Evolutionary conservation across 2,888 invertebrate species (phyloP).

Genomic region (Camponotus fellah): DNA sequence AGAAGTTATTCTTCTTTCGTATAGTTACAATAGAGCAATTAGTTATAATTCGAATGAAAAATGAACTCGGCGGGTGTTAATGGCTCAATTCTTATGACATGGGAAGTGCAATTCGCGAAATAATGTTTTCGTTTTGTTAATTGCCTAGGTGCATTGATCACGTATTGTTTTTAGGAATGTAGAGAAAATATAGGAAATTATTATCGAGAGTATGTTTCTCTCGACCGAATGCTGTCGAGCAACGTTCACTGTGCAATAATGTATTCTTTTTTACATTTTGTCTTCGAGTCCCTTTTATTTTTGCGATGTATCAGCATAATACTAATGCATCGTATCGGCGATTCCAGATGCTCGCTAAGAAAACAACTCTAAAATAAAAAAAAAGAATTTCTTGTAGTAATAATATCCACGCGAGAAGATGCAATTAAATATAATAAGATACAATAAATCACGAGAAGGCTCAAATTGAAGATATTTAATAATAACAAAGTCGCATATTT

Average conservation of each 20-base stretch:
- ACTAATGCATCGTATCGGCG: conserved; percentile 11
- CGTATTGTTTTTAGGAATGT: conserved; percentile 8
- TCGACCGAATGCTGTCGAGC: conserved; percentile 30
- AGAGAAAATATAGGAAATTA: conserved; percentile 18
- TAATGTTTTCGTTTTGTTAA: conserved; percentile 27
- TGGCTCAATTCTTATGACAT: conserved; percentile 66
- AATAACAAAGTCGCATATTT: not conserved
- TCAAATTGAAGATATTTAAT: conserved; percentile 18
- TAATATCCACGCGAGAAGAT: not conserved
- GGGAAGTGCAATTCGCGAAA: conserved; percentile 81
- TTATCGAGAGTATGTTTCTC: not conserved
- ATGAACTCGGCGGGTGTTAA: not conserved
- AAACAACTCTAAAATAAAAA: not conserved
- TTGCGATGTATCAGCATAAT: not conserved
- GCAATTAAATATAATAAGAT: conserved; percentile 18
- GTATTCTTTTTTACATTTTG: conserved; percentile 54
- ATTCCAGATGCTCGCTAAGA: conserved; percentile 13
- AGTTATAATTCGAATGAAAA: conserved; percentile 21
- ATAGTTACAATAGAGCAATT: conserved; percentile 10
- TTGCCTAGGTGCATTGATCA: conserved; percentile 43
- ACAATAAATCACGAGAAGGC: not conserved
- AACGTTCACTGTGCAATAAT: conserved; percentile 71
- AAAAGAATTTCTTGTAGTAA: not conserved
- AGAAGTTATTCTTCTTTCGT: conserved; percentile 4
- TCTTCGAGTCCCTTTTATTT: conserved; percentile 47